Base-by-base conservation (phyloP, 2,888 invertebrate species). In the Sarcophaga subvicina region DNA sequence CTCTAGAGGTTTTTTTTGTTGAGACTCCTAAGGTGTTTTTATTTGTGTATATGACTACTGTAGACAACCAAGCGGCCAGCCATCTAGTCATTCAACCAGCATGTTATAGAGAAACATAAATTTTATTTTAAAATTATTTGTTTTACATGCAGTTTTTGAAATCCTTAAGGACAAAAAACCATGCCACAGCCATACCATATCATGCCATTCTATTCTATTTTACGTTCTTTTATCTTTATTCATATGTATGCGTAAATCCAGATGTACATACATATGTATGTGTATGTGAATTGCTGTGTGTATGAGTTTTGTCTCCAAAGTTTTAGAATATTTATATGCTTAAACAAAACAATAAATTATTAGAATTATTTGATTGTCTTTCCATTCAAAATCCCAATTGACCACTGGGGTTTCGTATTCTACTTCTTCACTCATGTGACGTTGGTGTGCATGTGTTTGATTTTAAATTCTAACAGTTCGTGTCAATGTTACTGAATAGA, bases 121-220 rank as follows among this genome's bases (percentile, higher is more conserved):
- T 80, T 80, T 85, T 85, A 80, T 80, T 85, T 85, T 62, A 85
- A 54, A 85, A 85, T 80, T 85, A 80, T 85, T 85, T 85, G 84
- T 80, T 80, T 84, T 76, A 85, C 84, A 85, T 85, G 80, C 54
- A 71, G 71, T 60, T 85, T 84, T 64, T 64, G 66, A 49, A 22
- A 60, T 80, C 62, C 84, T 80, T 67, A 67, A 45, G 64, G 80
- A 54, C 71, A 0, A 47, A 47, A 67, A 78, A 76, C 62, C 73
- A 17, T 54, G 5, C 54, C 54, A 37, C 37, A 8, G 37, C 37
- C 37, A 37, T 54, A 14, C 54, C 14, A 54, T 4, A 14, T 0
- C 54, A 4, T 54, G 1, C 54, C 17, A 12, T 54, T 2, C 37
- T 37, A 37, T 17, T 54, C 17, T 54, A 12, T 54, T 17, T 54